Conservation (phyloP, 2,113 vertebrate genomes). For the Narcine bancroftii region DNA sequence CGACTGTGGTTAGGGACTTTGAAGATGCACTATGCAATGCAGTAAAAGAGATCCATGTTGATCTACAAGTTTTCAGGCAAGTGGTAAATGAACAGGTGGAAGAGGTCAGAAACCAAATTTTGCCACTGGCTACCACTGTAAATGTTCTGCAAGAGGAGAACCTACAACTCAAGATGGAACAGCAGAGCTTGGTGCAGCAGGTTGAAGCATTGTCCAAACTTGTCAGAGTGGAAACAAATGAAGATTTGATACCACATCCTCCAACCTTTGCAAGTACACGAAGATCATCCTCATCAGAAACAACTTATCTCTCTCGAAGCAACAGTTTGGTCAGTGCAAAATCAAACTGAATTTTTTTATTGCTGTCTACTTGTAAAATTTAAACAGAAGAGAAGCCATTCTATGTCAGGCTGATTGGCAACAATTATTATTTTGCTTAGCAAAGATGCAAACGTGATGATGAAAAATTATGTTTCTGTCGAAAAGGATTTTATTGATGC, state of each 20-base stretch:
- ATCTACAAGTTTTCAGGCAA: slow-evolving; percentile 62
- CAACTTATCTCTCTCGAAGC: slow-evolving; percentile 48
- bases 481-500: not conserved
- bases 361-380: not conserved
- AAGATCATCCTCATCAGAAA: slow-evolving; percentile 57
- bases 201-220: slow-evolving; percentile 58
- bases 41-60: slow-evolving; percentile 58
- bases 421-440: not conserved
- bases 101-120: slow-evolving; percentile 48
- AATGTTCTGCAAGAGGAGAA: slow-evolving; percentile 67
- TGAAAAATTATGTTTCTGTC: not conserved
- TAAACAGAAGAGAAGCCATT: not conserved
- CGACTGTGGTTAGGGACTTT: slow-evolving; percentile 44
- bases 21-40: slow-evolving; percentile 53
- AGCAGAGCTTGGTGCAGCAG: slow-evolving; percentile 58
- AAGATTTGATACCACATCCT: slow-evolving; percentile 53
- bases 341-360: not conserved
- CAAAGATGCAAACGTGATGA: not conserved
- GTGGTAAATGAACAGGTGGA: slow-evolving; percentile 58
- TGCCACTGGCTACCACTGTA: slow-evolving; percentile 54
- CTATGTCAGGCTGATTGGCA: not conserved
- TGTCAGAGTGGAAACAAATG: slow-evolving; percentile 46
- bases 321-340: slow-evolving; percentile 59
- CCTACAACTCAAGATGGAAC: slow-evolving; percentile 60
- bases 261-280: slow-evolving; percentile 63